Evolutionary conservation across 2,797 vertebrate species (phyloP), one percentile per base, ranked within the genome.

Genomic region (Nothura maculosa): DNA sequence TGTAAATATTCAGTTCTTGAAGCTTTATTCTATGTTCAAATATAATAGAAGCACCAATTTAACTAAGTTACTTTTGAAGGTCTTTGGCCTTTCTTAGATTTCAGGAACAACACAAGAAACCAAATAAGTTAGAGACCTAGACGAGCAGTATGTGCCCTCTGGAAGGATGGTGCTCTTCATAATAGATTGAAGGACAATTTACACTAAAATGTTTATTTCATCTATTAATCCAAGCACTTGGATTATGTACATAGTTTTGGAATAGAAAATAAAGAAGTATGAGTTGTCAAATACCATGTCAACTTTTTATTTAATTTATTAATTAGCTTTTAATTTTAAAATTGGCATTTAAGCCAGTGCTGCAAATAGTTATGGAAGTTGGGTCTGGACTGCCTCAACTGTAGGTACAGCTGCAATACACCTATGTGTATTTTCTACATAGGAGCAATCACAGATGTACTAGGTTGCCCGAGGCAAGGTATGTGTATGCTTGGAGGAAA

Each of bases 341-440:
- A 25, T 30, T 74, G 42, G 5, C 19, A 69, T 14, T 80, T 70
- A 12, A 10, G 16, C 27, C 18, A 52, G 28, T n/a, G 83, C 68
- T 69, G 27, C 36, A 54, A 81, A 60, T 38, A 5, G 13, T 72
- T 76, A 8, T 1, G 58, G 24, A 77, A 89, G 34, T 43, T 63
- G 34, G 1, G 1, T 70, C 32, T 55, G 60, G 63, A 30, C 30
- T 50, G 47, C 24, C n/a, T 47, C 7, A 48, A 2, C 13, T 6
- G 11, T 22, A 19, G 40, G 18, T 54, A 58, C 16, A 55, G 47
- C 12, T 73, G 15, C 24, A 21, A 4, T 27, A 16, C 22, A 11
- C 11, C 64, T 47, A 22, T 3, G 0, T 72, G 42, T 58, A 27
- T 34, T n/a, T 48, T 64, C 42, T 68, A 25, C 0, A 0, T 30